phyloP scores from a whole-genome alignment of 2,797 vertebrate species.

The Cossypha niveicapilla region DNA sequence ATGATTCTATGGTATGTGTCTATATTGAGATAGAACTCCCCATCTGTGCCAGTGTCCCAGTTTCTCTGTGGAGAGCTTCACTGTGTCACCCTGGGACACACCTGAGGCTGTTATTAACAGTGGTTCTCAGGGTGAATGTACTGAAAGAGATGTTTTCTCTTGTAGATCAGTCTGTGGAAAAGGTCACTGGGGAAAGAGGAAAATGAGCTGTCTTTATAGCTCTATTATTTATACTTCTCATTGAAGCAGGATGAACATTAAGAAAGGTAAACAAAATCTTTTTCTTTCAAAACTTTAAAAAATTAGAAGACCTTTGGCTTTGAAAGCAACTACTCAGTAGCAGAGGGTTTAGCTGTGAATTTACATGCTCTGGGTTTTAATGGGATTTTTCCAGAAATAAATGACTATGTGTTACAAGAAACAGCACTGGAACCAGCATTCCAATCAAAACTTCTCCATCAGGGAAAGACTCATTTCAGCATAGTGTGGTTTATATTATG shows the following conservation, averaged over 20 bases:
- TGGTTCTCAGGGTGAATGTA: rapidly evolving
- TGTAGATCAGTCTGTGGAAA: background rate
- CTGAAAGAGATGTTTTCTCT: background rate
- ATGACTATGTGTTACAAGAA: rapidly evolving
- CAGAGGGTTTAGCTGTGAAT: background rate
- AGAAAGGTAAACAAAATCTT: background rate
- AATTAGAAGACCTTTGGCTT: background rate
- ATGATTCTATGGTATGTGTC: rapidly evolving
- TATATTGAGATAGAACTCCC: background rate
- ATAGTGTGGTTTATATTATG: background rate
- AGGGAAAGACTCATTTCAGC: background rate
- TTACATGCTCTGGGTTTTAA: background rate
- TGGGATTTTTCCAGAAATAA: background rate
- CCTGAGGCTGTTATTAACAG: rapidly evolving
- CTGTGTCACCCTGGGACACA: too few relatives aligned
- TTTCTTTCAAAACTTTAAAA: background rate
- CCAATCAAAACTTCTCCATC: background rate
- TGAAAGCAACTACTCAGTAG: background rate
- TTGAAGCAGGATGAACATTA: background rate
- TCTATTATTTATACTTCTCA: background rate
- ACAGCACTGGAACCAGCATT: background rate
- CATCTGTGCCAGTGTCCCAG: background rate
- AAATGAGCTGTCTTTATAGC: background rate
- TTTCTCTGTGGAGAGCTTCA: rapidly evolving
- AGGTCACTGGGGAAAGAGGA: background rate